Base-by-base conservation (phyloP, 2,888 invertebrate genomes). In the Chrysina gloriosa region DNA sequence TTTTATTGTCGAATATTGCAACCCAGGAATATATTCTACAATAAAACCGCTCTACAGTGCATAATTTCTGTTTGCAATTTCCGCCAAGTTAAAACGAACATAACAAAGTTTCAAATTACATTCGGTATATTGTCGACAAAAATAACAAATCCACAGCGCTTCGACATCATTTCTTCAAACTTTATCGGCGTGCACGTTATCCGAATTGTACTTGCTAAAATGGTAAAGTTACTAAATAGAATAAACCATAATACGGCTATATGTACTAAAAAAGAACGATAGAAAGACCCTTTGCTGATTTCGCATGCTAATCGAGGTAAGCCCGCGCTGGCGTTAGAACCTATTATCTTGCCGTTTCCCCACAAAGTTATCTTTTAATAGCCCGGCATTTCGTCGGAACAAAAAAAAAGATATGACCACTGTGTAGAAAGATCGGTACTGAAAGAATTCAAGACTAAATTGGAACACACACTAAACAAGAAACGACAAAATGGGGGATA, bases 301-400 rank as follows among this genome's bases (percentile, higher is more conserved):
- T 58, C 39, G 39, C 58, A 58, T 58, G 39, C 58, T 58, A 58
- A 58, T 58, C 58, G 58, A 0, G 25, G 25, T 52, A 29, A 31
- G 52, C 29, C 31, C 52, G 14, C 52, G 29, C 52, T 39, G 58
- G 58, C 42, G 58, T 58, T 58, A 58, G 58, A 58, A 58, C 58
- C 39, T 25, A 58, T 58, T 58, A 58, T 58, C 58, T 58, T 58
- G 25, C 39, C 58, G 58, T 58, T 58, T 23, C 50, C 19, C 25
- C 39, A 39, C 58, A 58, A 58, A 58, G 58, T 58, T 58, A 58
- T 58, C 58, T 58, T 58, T 58, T 58, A 58, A 58, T 58, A 58
- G 58, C 58, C 16, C 6, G 6, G 58, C 58, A 39, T 58, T 58
- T 58, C 58, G 58, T 6, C 39, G 23, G 58, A 58, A 39, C 36